Conservation (phyloP, 2,888 invertebrate genomes). For the Gortyna flavago region DNA sequence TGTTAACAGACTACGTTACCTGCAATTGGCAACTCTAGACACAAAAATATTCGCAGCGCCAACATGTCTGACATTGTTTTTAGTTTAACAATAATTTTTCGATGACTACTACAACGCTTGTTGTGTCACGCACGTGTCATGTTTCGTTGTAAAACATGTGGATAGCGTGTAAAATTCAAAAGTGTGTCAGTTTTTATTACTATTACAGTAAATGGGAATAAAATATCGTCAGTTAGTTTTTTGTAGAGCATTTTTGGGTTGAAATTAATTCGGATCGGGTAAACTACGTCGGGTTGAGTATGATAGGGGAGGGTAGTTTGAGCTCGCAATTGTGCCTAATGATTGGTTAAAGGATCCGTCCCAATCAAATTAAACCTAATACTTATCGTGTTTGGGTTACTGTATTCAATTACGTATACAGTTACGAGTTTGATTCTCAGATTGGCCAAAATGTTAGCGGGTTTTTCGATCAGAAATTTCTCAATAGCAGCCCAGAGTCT, state of each 20-base stretch:
- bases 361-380: conserved; percentile 41
- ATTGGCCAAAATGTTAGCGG: not conserved
- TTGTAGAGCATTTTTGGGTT: not conserved
- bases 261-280: conserved; percentile 21
- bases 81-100: conserved; percentile 49
- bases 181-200: conserved; percentile 43
- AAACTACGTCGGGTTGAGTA: conserved; percentile 9
- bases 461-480: not conserved
- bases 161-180: conserved; percentile 40
- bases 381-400: conserved; percentile 1
- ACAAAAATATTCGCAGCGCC: not conserved
- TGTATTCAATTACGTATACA: not conserved
- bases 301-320: not conserved
- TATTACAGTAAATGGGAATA: conserved; percentile 16
- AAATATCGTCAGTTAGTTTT: conserved; percentile 21
- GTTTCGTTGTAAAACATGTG: conserved; percentile 47
- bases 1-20: conserved; percentile 1
- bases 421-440: not conserved
- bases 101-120: conserved; percentile 54
- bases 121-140: conserved; percentile 48
- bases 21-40: conserved; percentile 38
- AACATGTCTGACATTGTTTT: conserved; percentile 35
- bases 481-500: not conserved
- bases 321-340: conserved; percentile 11
- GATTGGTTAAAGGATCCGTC: conserved; percentile 33